Percentiles rank a stretch among this genome's conserved stretches.
Conservation (phyloP, 2,113 vertebrate species). For the Perognathus longimembris region DNA sequence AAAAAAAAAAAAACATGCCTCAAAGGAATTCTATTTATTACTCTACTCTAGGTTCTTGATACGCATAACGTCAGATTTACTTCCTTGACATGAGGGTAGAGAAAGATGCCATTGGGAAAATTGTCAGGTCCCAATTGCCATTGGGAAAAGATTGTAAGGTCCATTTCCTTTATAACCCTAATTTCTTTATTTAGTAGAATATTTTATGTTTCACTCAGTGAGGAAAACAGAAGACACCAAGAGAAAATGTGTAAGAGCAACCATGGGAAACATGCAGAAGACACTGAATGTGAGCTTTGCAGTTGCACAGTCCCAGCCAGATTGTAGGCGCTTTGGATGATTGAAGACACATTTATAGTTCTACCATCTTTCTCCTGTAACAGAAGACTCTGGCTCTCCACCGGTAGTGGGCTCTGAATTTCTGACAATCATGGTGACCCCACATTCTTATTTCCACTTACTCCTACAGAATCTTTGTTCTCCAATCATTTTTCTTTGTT, state of each 20-base stretch:
- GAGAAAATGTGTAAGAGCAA: background rate
- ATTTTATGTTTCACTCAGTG: background rate
- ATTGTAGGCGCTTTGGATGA: background rate
- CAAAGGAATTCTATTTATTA: conserved; percentile 49
- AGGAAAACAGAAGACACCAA: background rate
- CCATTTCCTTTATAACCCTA: too few species aligned
- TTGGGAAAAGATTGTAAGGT: background rate
- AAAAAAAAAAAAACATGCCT: background rate
- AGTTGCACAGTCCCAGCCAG: rapidly evolving
- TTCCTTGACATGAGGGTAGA: background rate
- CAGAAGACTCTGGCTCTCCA: background rate
- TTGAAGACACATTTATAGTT: background rate
- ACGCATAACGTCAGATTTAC: background rate
- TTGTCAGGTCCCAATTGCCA: background rate
- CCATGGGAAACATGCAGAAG: background rate
- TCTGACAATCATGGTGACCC: background rate
- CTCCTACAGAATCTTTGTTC: background rate
- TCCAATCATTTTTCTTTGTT: background rate
- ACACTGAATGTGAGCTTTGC: rapidly evolving
- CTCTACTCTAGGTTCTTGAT: conserved; percentile 15
- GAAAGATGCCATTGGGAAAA: background rate
- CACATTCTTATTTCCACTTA: background rate
- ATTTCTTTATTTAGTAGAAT: background rate
- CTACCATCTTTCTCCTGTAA: background rate
- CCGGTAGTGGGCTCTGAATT: background rate